phyloP scores from a whole-genome alignment of 1,140 invertebrate species.

The Panulirus ornatus region DNA sequence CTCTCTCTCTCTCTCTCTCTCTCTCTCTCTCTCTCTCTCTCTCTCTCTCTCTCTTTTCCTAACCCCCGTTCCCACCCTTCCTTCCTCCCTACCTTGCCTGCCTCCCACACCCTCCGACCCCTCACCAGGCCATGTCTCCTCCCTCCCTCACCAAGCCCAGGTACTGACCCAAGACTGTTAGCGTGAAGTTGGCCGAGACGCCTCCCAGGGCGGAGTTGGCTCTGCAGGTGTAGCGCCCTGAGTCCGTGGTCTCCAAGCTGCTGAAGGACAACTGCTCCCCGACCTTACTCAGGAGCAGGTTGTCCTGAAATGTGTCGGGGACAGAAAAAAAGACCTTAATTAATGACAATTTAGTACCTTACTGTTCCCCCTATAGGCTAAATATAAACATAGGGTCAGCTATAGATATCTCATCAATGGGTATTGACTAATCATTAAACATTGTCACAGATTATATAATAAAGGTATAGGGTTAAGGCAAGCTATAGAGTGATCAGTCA shows the following conservation, averaged over 20 bases:
- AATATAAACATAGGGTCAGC: no score
- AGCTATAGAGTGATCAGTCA: no score
- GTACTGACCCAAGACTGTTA: conserved; percentile 37
- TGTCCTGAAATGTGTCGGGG: neutral
- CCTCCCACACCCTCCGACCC: no score
- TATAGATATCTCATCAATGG: no score
- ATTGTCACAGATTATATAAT: no score
- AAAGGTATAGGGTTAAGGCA: no score
- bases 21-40: neutral
- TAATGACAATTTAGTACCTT: no score
- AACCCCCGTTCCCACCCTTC: neutral
- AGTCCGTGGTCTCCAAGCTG: conserved; percentile 6
- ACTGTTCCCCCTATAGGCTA: no score
- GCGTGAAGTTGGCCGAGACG: conserved; percentile 27
- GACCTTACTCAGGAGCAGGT: neutral
- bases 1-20: neutral
- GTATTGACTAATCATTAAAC: no score
- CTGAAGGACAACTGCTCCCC: conserved; percentile 41
- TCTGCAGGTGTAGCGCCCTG: conserved; percentile 45
- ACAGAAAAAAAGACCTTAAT: no score
- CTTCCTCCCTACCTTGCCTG: neutral
- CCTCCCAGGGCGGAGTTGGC: conserved; percentile 41
- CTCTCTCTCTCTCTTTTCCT: neutral
- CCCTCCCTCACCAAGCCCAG: neutral
- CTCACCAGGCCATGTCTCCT: neutral